phyloP scores from a whole-genome alignment of 2,113 vertebrate species.

The Jacana jacana region DNA sequence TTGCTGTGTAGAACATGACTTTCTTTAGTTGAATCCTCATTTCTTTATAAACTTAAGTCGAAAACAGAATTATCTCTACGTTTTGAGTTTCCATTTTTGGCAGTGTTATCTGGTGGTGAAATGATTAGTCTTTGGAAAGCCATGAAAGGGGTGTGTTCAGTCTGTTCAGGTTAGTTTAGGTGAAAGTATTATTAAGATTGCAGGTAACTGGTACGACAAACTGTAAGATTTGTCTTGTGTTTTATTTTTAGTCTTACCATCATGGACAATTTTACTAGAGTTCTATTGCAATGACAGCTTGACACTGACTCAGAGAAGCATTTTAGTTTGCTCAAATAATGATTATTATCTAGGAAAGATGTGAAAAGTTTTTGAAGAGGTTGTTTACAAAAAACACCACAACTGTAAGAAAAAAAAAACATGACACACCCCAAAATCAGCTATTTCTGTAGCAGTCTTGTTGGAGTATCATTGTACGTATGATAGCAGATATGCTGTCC shows the following conservation, averaged over 20 bases:
- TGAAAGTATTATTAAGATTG: neutral
- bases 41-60: neutral
- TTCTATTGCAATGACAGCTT: neutral
- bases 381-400: neutral
- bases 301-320: neutral
- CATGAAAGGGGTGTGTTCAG: neutral
- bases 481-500: rapidly evolving
- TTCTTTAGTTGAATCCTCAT: neutral
- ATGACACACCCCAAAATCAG: neutral
- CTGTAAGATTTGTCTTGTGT: neutral
- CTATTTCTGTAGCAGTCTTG: neutral
- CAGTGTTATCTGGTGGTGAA: neutral
- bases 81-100: neutral
- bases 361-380: neutral
- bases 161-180: neutral
- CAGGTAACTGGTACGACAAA: neutral
- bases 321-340: neutral
- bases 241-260: neutral
- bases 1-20: neutral
- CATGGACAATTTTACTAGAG: neutral
- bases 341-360: neutral
- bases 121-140: neutral
- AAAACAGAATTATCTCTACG: neutral
- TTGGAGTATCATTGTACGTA: neutral
- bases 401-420: neutral